These are phyloP conservation scores for Ptilodon capucinus DNA, from an alignment of 2,888 invertebrate genomes.

Conservation along the genomic window DNA sequence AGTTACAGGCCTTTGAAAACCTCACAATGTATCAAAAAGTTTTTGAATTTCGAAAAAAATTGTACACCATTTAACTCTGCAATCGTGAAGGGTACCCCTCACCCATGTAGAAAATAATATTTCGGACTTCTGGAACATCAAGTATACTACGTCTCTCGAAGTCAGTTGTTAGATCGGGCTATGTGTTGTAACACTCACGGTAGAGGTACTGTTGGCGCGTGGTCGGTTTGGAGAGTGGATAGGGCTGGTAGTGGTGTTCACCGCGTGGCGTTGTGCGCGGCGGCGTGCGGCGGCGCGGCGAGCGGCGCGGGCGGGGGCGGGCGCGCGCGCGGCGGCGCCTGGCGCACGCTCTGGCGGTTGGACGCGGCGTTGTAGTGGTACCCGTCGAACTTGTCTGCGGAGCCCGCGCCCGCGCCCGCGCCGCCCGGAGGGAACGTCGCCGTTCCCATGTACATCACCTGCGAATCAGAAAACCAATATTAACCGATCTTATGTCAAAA, in stretches of 20 bases:
- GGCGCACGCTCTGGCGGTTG: conserved; percentile 66
- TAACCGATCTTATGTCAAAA: too few relatives aligned
- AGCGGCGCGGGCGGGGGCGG: conserved; percentile 36
- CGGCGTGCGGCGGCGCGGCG: conserved; percentile 43
- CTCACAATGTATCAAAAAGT: too few relatives aligned
- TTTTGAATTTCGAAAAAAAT: too few relatives aligned
- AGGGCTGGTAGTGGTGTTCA: conserved; percentile 17
- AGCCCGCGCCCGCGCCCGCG: conserved; percentile 32
- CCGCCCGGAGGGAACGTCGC: conserved; percentile 63
- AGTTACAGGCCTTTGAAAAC: too few relatives aligned
- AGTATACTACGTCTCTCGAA: too few relatives aligned
- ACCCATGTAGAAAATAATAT: too few relatives aligned
- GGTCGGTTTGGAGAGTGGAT: conserved; percentile 1
- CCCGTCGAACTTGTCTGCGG: conserved; percentile 69
- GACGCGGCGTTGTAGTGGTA: conserved; percentile 79
- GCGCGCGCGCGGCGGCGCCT: conserved; percentile 54
- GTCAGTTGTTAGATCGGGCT: too few relatives aligned
- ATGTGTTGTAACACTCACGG: too few relatives aligned
- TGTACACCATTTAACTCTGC: too few relatives aligned
- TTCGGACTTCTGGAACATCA: too few relatives aligned
- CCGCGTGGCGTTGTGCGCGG: conserved; percentile 52
- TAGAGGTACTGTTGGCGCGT: not conserved
- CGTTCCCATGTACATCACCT: conserved; percentile 79
- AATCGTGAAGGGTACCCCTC: too few relatives aligned
- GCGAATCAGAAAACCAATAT: conserved; percentile 3